Base-by-base conservation (phyloP, 2,113 vertebrate genomes). In the Speoplatyrhinus poulsoni region DNA sequence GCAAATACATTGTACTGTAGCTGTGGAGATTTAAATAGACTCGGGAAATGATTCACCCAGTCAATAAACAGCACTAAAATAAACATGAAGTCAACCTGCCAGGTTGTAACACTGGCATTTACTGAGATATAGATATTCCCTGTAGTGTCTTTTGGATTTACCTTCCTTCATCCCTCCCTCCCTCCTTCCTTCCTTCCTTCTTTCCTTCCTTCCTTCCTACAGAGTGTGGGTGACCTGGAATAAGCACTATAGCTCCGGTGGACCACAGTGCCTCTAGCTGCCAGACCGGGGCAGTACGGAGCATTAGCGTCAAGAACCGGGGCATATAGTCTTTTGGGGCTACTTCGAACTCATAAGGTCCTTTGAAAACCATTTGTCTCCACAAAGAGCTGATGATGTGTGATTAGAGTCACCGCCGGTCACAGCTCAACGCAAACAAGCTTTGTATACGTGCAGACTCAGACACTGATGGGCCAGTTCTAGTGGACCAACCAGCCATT, bases 171-270 rank as follows among this genome's bases (percentile, higher is more conserved):
- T 73, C 69, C 75, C 76, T 75, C 76, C 70, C 62, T 78, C 70
- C 65, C 62, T 75, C 60, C 8, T 70, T 76, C 32, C n/a, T 15
- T 33, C 47, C 19, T 19, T 19, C 19, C 19, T 19, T 19, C 1
- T 19, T 6, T 17, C 13, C 8, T 17, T 46, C 55, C 49, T 64
- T 77, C 67, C 26, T 26, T 60, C 83, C 80, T 81, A 85, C 85
- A 83, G 72, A 83, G 80, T 86, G 87, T 87, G 86, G 83, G 80
- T 89, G 86, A 87, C 82, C 89, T 82, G 79, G 77, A 81, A 86
- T 81, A 65, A 76, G 77, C 76, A 68, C 80, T 65, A 26, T 26
- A 41, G 36, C 36, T 8, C 72, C 84, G 60, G 79, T 80, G 80
- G 75, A 79, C 70, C 5, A 59, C 73, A 68, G 49, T 64, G 73